Conservation (phyloP, 1,140 invertebrate genomes). For the Choristoneura fumiferana region DNA sequence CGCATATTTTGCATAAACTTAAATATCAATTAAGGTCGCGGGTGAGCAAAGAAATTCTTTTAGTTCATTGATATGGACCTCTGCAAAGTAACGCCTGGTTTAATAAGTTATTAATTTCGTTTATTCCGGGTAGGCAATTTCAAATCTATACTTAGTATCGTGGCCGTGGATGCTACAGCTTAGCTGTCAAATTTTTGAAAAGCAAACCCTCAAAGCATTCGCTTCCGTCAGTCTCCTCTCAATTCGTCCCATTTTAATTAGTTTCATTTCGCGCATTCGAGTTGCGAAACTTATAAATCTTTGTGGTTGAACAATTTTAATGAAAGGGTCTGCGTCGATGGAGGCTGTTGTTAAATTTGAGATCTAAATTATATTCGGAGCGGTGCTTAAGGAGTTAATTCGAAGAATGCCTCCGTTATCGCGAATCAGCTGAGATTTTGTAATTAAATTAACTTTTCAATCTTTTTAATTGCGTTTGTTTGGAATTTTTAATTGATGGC, state of each 20-base stretch:
- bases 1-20: no score
- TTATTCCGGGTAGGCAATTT: no score
- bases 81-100: no score
- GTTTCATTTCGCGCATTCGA: conserved; percentile 55
- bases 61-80: no score
- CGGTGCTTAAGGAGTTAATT: conserved; percentile 29
- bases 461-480: no score
- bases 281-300: conserved; percentile 55
- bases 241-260: conserved; percentile 47
- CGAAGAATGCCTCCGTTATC: conserved; percentile 3
- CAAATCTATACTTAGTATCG: no score
- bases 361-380: conserved; percentile 40
- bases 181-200: background rate
- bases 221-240: background rate
- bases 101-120: no score
- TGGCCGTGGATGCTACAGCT: no score
- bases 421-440: background rate
- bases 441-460: background rate
- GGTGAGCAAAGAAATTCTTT: no score
- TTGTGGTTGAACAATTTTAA: conserved; percentile 64
- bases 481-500: no score
- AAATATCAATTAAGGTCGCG: no score
- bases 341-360: conserved; percentile 46
- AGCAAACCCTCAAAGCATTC: background rate
- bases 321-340: conserved; percentile 56